phyloP scores from a whole-genome alignment of 2,797 vertebrate species.

The Muscicapa striata region DNA sequence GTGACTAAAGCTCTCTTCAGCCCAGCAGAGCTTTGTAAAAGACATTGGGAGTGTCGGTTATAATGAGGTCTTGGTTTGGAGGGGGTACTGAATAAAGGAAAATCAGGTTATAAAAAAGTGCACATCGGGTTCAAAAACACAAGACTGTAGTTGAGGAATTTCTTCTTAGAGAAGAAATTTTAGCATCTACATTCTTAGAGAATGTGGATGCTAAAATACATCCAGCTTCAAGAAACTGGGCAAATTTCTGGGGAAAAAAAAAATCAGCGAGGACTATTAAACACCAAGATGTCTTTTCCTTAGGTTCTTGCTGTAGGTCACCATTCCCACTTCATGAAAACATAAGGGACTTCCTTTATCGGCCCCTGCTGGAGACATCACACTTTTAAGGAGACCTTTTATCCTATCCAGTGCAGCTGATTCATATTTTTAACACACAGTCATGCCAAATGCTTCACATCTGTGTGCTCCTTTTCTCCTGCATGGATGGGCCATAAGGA shows the following conservation, averaged over 20 bases:
- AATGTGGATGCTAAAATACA: background rate
- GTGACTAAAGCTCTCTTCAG: background rate
- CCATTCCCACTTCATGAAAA: background rate
- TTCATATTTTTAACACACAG: background rate
- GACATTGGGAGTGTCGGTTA: background rate
- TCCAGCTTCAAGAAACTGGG: background rate
- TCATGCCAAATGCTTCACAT: background rate
- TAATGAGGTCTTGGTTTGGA: background rate
- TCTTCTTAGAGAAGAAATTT: background rate
- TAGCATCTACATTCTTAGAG: background rate
- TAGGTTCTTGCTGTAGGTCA: background rate
- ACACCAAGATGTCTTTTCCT: background rate
- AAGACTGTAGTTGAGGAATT: background rate
- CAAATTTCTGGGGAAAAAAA: background rate
- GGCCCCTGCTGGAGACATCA: background rate
- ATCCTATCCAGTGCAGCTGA: background rate
- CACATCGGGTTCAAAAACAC: rapidly evolving
- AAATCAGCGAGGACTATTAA: background rate
- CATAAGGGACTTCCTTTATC: rapidly evolving
- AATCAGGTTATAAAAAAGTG: background rate
- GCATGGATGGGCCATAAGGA: background rate
- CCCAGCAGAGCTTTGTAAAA: background rate
- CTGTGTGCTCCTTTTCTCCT: background rate
- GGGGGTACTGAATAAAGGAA: background rate
- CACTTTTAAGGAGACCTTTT: background rate